These are phyloP conservation scores for Streblospio benedicti DNA, from an alignment of 1,140 invertebrate genomes.

Conservation along the genomic window DNA sequence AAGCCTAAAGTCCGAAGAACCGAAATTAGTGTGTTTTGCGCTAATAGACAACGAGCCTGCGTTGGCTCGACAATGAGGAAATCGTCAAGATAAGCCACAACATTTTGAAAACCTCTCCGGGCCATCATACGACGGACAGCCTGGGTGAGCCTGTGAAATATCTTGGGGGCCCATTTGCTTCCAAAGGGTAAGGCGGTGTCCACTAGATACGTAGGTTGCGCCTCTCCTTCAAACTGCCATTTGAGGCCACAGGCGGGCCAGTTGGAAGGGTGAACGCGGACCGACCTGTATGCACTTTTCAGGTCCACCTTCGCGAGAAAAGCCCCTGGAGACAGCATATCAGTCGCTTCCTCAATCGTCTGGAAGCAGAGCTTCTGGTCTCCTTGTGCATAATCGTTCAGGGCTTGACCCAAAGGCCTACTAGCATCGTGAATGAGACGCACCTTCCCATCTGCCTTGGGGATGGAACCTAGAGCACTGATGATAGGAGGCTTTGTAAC, in stretches of 20 bases:
- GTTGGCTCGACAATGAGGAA: constrained; percentile 14
- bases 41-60: not conserved
- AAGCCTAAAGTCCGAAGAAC: constrained; percentile 8
- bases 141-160: constrained; percentile 13
- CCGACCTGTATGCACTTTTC: constrained; percentile 14
- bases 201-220: not conserved
- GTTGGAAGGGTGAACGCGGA: not conserved
- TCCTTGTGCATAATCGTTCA: too few species aligned
- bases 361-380: too few species aligned
- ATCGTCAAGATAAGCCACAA: constrained; percentile 15
- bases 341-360: not conserved
- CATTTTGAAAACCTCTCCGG: not conserved
- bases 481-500: too few species aligned
- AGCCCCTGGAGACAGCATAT: not conserved
- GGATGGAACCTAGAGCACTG: too few species aligned
- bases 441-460: too few species aligned
- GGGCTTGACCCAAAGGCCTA: too few species aligned
- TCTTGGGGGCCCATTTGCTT: constrained; percentile 3
- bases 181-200: constrained; percentile 16
- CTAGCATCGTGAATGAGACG: too few species aligned
- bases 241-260: constrained; percentile 3
- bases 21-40: not conserved
- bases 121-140: constrained; percentile 11
- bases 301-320: constrained; percentile 14
- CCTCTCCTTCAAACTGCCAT: not conserved